Conservation (phyloP, 2,888 invertebrate species). For the Suillia variegata region DNA sequence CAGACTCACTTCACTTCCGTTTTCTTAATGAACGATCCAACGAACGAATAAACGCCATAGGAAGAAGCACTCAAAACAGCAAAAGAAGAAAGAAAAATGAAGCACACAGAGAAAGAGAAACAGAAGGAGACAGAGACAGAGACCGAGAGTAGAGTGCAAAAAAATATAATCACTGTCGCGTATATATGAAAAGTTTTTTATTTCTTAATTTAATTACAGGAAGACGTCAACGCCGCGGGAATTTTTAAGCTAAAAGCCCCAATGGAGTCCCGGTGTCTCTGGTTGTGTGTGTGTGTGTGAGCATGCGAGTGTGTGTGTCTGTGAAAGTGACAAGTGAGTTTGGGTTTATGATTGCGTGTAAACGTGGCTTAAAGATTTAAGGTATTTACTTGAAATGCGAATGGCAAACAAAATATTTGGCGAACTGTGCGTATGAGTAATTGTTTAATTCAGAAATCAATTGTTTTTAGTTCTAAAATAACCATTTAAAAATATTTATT, state of each 20-base stretch:
- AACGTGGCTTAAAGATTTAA: too few relatives aligned
- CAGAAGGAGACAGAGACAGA: too few relatives aligned
- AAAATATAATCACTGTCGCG: slow-evolving; percentile 1
- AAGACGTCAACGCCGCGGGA: slow-evolving; percentile 3
- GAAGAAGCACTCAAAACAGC: background rate
- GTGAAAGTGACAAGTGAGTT: background rate
- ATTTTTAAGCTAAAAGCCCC: background rate
- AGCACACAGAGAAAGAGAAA: background rate
- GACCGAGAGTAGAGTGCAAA: too few relatives aligned
- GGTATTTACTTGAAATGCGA: too few relatives aligned
- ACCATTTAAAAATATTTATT: too few relatives aligned
- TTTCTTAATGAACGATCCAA: slow-evolving; percentile 13
- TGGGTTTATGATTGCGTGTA: background rate
- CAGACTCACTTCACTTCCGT: slow-evolving; percentile 9
- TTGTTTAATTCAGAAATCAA: too few relatives aligned
- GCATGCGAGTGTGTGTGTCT: background rate
- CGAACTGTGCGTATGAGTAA: too few relatives aligned
- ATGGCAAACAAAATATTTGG: too few relatives aligned
- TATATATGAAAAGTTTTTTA: slow-evolving; percentile 9
- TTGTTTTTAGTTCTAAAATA: too few relatives aligned
- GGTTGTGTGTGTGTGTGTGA: background rate
- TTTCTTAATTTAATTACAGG: slow-evolving; percentile 11
- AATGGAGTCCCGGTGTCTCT: background rate
- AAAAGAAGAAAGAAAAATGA: background rate
- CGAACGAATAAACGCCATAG: too few relatives aligned